Percentiles rank a stretch among this genome's conserved stretches.
phyloP scores from a whole-genome alignment of 2,113 vertebrate genomes.

The Pterocles gutturalis region DNA sequence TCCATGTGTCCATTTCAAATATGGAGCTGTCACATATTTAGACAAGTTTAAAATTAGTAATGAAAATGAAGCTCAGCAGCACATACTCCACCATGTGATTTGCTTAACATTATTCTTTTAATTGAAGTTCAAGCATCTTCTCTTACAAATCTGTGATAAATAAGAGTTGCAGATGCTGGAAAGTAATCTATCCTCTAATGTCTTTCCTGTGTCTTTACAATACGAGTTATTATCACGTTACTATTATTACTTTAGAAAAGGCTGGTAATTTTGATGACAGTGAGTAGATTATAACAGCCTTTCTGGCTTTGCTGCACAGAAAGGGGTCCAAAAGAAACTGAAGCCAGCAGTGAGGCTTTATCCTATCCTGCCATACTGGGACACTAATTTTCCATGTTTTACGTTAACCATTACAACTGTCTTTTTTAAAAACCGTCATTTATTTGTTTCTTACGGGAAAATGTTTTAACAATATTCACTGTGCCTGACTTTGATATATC shows the following conservation, averaged over 20 bases:
- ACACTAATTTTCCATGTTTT: neutral
- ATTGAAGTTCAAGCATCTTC: neutral
- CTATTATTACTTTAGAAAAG: slow-evolving; percentile 35
- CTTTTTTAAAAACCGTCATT: neutral
- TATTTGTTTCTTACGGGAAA: neutral
- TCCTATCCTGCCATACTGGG: neutral
- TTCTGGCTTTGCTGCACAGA: slow-evolving; percentile 19
- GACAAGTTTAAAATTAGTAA: neutral
- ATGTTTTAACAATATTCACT: neutral
- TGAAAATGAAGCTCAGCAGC: neutral
- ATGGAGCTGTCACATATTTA: neutral
- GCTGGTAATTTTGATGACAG: slow-evolving; percentile 37
- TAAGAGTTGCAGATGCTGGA: neutral
- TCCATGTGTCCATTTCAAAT: neutral
- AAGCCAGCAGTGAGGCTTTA: neutral
- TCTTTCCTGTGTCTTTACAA: neutral
- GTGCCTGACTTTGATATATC: neutral
- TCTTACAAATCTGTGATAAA: neutral
- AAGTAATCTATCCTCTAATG: neutral
- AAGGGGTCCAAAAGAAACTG: neutral
- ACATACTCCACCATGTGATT: neutral
- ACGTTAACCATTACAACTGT: neutral
- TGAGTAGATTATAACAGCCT: slow-evolving; percentile 43
- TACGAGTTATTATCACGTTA: neutral
- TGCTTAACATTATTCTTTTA: neutral